Conservation (phyloP, 2,797 vertebrate genomes). For the Enteromius thamalakanensis region DNA sequence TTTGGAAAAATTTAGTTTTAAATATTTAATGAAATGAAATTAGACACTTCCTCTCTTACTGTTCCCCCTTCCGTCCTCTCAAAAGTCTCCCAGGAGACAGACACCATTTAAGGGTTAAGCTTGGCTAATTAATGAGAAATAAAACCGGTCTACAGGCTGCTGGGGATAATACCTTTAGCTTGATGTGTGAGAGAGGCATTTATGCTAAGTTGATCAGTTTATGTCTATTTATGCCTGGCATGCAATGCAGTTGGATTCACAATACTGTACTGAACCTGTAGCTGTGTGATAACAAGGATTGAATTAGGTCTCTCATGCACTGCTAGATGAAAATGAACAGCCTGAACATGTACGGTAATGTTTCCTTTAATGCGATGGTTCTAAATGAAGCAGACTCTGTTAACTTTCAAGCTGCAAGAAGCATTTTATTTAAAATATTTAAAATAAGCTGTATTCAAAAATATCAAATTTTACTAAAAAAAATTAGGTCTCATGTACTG, state of each 20-base stretch:
- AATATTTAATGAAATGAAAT: background rate
- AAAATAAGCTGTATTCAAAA: background rate
- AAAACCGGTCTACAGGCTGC: conserved; percentile 14
- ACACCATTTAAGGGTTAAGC: conserved; percentile 33
- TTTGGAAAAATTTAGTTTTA: background rate
- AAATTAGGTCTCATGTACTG: conserved; percentile 1
- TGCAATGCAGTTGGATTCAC: conserved; percentile 21
- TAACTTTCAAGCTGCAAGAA: too few relatives aligned
- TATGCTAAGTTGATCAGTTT: conserved; percentile 26
- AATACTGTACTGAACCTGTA: conserved; percentile 27
- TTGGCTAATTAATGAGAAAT: conserved; percentile 36
- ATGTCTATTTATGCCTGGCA: conserved; percentile 18
- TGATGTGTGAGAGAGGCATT: conserved; percentile 28
- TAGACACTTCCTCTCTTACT: background rate
- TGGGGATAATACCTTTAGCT: conserved; percentile 36
- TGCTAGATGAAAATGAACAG: conserved; percentile 21
- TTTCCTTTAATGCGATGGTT: conserved; percentile 10
- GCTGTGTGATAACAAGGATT: conserved; percentile 24
- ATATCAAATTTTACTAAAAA: background rate
- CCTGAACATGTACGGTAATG: conserved; percentile 6
- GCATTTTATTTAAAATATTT: too few relatives aligned
- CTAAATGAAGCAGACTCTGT: too few relatives aligned
- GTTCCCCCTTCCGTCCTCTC: background rate
- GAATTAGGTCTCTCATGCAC: conserved; percentile 16
- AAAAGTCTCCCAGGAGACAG: background rate